phyloP scores from a whole-genome alignment of 2,888 invertebrate genomes.

The Epistrophe eligans region DNA sequence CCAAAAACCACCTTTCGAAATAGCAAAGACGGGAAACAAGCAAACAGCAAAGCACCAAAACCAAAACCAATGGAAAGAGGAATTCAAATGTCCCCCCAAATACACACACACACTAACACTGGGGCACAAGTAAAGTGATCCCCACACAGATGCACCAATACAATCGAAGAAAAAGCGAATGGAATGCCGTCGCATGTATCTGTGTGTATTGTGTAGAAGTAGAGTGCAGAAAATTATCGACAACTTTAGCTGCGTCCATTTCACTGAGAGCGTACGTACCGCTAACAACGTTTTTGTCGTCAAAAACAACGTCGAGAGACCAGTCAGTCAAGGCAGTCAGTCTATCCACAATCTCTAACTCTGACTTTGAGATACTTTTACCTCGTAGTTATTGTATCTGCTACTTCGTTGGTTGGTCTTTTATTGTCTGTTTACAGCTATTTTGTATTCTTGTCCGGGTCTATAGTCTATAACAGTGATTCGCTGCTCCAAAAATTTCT shows the following conservation, averaged over 20 bases:
- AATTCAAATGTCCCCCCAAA: slow-evolving; percentile 37
- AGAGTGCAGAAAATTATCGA: slow-evolving; percentile 70
- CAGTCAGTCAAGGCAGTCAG: slow-evolving; percentile 46
- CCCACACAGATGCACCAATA: slow-evolving; percentile 20
- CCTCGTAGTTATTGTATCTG: slow-evolving; percentile 50
- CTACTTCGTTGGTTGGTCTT: slow-evolving; percentile 48
- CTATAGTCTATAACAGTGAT: slow-evolving; percentile 14
- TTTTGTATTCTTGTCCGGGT: slow-evolving; percentile 42
- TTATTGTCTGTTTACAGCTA: slow-evolving; percentile 52
- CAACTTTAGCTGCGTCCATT: slow-evolving; percentile 67
- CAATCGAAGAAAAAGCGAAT: slow-evolving; percentile 49
- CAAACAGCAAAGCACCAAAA: slow-evolving; percentile 12
- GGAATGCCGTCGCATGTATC: slow-evolving; percentile 42
- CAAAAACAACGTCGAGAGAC: slow-evolving; percentile 39
- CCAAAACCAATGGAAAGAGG: slow-evolving; percentile 53
- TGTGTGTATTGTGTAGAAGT: slow-evolving; percentile 6
- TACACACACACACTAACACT: background rate
- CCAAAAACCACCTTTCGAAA: slow-evolving; percentile 71
- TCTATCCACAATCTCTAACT: slow-evolving; percentile 32
- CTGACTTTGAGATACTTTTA: slow-evolving; percentile 66
- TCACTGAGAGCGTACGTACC: slow-evolving; percentile 72
- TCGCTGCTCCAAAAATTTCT: slow-evolving; percentile 59
- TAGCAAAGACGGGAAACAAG: slow-evolving; percentile 45
- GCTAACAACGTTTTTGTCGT: slow-evolving; percentile 66
- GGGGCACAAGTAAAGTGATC: slow-evolving; percentile 5